Evolutionary conservation across 2,113 vertebrate species (phyloP), one percentile per base, ranked within the genome.

Genomic region (Amazona vittata): DNA sequence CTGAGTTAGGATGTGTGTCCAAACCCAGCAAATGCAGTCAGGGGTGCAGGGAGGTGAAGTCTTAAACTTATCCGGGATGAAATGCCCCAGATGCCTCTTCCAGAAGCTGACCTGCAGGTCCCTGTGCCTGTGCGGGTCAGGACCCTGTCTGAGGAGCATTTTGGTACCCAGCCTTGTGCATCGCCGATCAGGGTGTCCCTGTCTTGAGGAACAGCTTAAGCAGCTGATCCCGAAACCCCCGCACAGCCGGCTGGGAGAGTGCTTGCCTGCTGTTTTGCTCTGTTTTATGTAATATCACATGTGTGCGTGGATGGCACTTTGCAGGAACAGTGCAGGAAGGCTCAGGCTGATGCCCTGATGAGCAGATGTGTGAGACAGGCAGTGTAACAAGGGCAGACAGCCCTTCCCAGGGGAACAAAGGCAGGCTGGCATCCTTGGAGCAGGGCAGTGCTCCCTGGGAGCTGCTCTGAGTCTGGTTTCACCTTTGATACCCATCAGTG

Each of bases 121-220:
- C 26, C 49, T 1, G 1, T 19, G 18, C 46, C 20, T 9, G 79
- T 4, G 5, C 9, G 10, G 70, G 55, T 68, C 63, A 14, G 47
- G 77, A 53, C 53, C 6, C 0, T 5, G 26, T 28, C 60, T 49
- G 55, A 3, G 0, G 43, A 37, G 69, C 2, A 0, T 43, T 65
- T 41, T 6, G 7, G 64, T 49, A 3, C 73, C 77, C 6, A 28
- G 18, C 4, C n/a, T 12, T 13, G 19, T 8, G 31, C 49, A 0
- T 1, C 1, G 6, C 15, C 10, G 52, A 1, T 15, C 47, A 0
- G 74, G 74, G 5, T 12, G 37, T 26, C 47, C 68, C 63, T 10
- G 2, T 2, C 0, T 0, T 1, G 14, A n/a, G 53, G 47, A 33
- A 2, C 0, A 0, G 25, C 57, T 14, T 4, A 4, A 44, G 73